phyloP scores from a whole-genome alignment of 2,113 vertebrate genomes.

The Pteruthius melanotis region DNA sequence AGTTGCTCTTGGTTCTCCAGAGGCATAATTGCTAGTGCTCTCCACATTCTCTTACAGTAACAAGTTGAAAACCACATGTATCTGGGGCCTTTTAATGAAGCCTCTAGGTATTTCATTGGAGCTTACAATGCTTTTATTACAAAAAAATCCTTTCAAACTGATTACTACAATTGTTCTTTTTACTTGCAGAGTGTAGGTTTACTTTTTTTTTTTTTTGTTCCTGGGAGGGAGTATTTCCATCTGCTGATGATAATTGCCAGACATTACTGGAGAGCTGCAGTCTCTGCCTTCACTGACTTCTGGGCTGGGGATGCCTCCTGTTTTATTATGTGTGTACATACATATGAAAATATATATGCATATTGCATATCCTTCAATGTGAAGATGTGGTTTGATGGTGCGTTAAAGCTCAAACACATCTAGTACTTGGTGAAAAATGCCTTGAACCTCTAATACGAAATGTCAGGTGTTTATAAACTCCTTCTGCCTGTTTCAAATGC shows the following conservation, averaged over 20 bases:
- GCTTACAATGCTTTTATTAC: neutral
- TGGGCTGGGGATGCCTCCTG: neutral
- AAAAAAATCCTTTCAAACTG: neutral
- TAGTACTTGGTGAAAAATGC: neutral
- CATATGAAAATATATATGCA: neutral
- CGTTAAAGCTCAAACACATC: neutral
- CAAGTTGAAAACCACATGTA: neutral
- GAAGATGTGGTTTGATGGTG: neutral
- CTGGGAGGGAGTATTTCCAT: neutral
- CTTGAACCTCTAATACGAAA: neutral
- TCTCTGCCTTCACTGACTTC: neutral
- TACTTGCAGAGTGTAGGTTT: neutral
- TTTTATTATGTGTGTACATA: neutral
- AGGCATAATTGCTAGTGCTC: neutral
- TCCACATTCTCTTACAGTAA: neutral
- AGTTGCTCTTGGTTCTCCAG: neutral
- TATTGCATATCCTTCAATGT: neutral
- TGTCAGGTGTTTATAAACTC: neutral
- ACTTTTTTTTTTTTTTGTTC: neutral
- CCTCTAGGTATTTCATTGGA: neutral
- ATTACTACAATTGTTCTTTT: neutral
- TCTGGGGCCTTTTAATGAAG: neutral
- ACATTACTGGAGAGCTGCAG: neutral
- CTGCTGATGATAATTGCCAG: neutral
- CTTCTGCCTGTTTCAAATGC: neutral